These are phyloP conservation scores for Heteromurus nitidus DNA, from an alignment of 2,888 invertebrate genomes.

Conservation along the genomic window DNA sequence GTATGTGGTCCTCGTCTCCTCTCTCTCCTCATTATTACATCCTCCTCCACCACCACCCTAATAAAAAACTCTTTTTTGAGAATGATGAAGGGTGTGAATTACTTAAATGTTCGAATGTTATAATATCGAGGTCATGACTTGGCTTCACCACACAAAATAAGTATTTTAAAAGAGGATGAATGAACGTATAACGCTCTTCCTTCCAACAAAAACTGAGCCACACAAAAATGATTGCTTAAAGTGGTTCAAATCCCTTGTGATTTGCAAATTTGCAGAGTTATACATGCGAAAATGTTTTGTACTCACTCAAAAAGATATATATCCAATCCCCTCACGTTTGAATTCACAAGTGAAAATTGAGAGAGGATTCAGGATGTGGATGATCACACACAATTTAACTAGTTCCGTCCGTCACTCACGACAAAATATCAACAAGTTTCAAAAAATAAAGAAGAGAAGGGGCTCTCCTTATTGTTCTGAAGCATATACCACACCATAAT, in stretches of 20 bases:
- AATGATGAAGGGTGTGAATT: background rate
- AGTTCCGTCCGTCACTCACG: slow-evolving; percentile 50
- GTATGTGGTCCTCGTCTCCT: background rate
- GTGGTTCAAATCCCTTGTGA: slow-evolving; percentile 30
- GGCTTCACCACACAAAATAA: slow-evolving; percentile 6
- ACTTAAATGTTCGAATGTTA: slow-evolving; percentile 16
- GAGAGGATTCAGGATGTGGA: slow-evolving; percentile 63
- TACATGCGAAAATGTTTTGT: background rate
- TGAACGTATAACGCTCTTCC: background rate
- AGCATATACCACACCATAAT: slow-evolving; percentile 1
- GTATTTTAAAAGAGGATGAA: background rate
- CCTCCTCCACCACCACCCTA: slow-evolving; percentile 46
- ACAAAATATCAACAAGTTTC: slow-evolving; percentile 55
- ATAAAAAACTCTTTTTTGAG: slow-evolving; percentile 5
- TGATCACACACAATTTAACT: slow-evolving; percentile 56
- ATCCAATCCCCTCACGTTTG: background rate
- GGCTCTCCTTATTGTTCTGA: too few relatives aligned
- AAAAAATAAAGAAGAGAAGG: slow-evolving; percentile 31
- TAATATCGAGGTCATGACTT: slow-evolving; percentile 42
- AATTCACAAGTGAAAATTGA: slow-evolving; percentile 16
- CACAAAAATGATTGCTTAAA: slow-evolving; percentile 33
- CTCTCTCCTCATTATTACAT: slow-evolving; percentile 5
- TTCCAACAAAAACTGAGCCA: slow-evolving; percentile 15
- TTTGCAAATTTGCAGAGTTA: background rate
- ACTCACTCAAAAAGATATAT: background rate